Evolutionary conservation across 2,113 vertebrate species (phyloP).

Genomic region (Vulpes vulpes): DNA sequence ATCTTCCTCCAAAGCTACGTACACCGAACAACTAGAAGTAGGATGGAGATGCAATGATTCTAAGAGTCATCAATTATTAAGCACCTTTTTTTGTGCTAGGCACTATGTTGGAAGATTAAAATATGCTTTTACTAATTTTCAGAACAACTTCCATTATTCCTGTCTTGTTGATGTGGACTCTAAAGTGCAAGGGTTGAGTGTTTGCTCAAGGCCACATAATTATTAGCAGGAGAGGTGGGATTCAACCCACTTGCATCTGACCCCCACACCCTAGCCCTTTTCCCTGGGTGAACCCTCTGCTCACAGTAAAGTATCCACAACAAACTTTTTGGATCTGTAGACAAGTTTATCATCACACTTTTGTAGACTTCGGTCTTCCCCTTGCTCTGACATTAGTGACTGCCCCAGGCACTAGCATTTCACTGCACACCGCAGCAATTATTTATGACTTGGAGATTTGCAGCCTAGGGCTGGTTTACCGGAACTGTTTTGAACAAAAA

Average conservation of each 20-base stretch:
- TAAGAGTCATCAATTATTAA: background rate
- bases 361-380: background rate
- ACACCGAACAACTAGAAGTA: background rate
- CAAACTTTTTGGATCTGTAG: conserved; percentile 52
- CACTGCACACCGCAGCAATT: conserved; percentile 59
- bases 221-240: background rate
- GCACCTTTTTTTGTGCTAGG: background rate
- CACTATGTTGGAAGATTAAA: background rate
- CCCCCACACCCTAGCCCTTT: background rate
- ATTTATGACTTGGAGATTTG: conserved; percentile 75
- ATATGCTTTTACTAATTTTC: background rate
- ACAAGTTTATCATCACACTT: conserved; percentile 60
- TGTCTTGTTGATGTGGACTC: background rate
- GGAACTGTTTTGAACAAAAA: conserved; percentile 79
- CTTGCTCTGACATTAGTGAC: conserved; percentile 57
- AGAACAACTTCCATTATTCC: background rate
- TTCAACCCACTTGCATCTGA: background rate
- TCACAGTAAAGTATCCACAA: background rate
- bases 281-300: background rate
- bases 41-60: background rate
- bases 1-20: background rate
- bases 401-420: conserved; percentile 66
- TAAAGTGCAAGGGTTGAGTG: background rate
- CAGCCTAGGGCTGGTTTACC: conserved; percentile 67
- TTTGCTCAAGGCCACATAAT: background rate